A percentile compares a stretch with the other conserved stretches of the same genome.
These are phyloP conservation scores for human (Homo sapiens) DNA, from an alignment of 2,113 vertebrate genomes.

Conservation along the genomic window DNA sequence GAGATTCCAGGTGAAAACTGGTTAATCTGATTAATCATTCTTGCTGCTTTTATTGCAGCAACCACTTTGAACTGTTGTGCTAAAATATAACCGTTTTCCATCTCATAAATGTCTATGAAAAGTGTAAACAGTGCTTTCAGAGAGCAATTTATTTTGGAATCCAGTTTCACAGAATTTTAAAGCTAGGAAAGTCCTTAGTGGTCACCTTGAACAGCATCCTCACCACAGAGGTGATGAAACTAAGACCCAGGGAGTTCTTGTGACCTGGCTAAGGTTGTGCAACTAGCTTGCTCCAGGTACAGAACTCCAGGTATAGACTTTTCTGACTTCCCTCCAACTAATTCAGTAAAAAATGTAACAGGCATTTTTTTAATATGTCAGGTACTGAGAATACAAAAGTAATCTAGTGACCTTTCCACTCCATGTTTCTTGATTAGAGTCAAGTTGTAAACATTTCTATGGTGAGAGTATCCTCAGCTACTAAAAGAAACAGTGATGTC, in stretches of 20 bases:
- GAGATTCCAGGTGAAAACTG: not conserved
- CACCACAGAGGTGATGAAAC: not conserved
- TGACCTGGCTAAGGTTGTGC: not conserved
- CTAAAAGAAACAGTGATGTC: conserved; percentile 9
- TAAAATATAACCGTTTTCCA: not conserved
- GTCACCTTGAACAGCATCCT: not conserved
- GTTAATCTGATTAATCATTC: not conserved
- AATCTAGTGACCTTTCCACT: not conserved
- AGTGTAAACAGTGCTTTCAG: not conserved
- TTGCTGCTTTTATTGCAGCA: not conserved
- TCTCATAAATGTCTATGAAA: not conserved
- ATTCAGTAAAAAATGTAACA: conserved; percentile 15
- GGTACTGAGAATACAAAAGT: not conserved
- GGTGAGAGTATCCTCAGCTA: not conserved
- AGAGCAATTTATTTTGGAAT: not conserved
- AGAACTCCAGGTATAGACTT: not conserved
- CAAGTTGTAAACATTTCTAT: conserved; percentile 28
- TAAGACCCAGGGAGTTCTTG: not conserved
- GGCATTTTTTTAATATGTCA: not conserved
- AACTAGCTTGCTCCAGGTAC: not conserved
- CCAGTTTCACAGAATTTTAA: not conserved
- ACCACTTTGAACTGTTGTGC: not conserved
- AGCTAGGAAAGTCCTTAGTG: not conserved
- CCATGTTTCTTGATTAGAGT: not conserved
- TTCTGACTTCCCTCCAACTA: not conserved